These are phyloP conservation scores for Lepidocyrtoides sp. DNA, from an alignment of 2,888 invertebrate genomes.

Conservation along the genomic window DNA sequence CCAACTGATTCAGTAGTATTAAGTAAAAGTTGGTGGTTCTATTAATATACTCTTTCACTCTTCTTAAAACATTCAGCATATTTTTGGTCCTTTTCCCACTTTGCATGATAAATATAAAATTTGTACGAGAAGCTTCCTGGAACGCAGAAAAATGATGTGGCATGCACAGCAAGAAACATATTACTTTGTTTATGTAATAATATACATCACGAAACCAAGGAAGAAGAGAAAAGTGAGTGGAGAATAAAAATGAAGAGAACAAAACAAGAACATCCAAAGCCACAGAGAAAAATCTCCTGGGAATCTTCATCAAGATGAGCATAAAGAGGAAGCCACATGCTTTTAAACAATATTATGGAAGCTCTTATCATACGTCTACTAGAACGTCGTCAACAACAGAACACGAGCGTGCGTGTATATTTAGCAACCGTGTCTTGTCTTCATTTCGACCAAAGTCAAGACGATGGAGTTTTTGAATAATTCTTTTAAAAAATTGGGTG, in stretches of 20 bases:
- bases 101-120: background rate
- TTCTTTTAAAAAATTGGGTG: slow-evolving; percentile 23
- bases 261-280: slow-evolving; percentile 19
- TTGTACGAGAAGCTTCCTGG: background rate
- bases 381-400: no score
- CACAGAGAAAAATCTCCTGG: slow-evolving; percentile 53
- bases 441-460: background rate
- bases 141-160: slow-evolving; percentile 1
- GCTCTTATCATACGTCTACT: background rate
- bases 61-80: background rate
- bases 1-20: background rate
- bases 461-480: slow-evolving; percentile 14
- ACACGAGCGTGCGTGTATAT: no score
- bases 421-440: background rate
- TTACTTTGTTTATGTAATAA: slow-evolving; percentile 48
- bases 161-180: slow-evolving; percentile 11
- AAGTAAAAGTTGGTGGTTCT: background rate
- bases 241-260: slow-evolving; percentile 30
- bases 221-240: background rate
- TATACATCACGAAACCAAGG: slow-evolving; percentile 37
- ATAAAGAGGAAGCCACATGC: background rate
- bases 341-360: background rate
- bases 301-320: slow-evolving; percentile 58
- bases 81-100: background rate
- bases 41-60: background rate